A percentile compares a stretch with the other conserved stretches of the same genome.
Conservation (phyloP, 2,888 invertebrate species). For the Neuroscelio doddi region DNA sequence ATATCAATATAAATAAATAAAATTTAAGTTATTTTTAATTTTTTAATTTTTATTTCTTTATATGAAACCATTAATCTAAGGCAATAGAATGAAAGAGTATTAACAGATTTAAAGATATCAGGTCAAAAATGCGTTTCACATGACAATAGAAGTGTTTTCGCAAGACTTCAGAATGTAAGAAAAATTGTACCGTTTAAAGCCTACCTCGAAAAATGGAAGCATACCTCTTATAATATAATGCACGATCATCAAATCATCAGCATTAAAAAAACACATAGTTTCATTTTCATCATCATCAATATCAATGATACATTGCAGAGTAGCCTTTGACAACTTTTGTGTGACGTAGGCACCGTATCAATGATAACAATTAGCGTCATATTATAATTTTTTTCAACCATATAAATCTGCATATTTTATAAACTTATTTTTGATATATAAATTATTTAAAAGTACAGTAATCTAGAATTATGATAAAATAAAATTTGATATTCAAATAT, state of each 20-base stretch:
- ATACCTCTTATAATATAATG: slow-evolving; percentile 16
- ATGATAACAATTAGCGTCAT: slow-evolving; percentile 8
- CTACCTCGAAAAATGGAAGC: slow-evolving; percentile 33
- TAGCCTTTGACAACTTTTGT: slow-evolving; percentile 20
- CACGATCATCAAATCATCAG: slow-evolving; percentile 15
- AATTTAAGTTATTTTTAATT: too few relatives aligned
- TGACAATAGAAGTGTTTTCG: slow-evolving; percentile 42
- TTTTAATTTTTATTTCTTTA: too few relatives aligned
- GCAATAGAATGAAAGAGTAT: slow-evolving; percentile 11
- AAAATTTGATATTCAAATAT: too few relatives aligned
- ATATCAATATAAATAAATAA: too few relatives aligned
- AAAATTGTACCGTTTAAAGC: slow-evolving; percentile 25
- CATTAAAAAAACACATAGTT: slow-evolving; percentile 13
- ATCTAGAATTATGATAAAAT: too few relatives aligned
- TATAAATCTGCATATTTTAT: too few relatives aligned
- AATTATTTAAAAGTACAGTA: too few relatives aligned
- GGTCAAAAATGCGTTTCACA: slow-evolving; percentile 16
- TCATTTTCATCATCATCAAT: slow-evolving; percentile 21
- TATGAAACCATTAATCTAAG: background rate
- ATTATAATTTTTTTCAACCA: too few relatives aligned
- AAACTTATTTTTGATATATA: too few relatives aligned
- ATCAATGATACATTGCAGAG: slow-evolving; percentile 15
- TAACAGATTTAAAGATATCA: slow-evolving; percentile 3
- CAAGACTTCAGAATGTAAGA: slow-evolving; percentile 20
- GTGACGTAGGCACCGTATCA: slow-evolving; percentile 3